Conservation (phyloP, 2,888 invertebrate genomes). For the Dorcus parallelipipedus region DNA sequence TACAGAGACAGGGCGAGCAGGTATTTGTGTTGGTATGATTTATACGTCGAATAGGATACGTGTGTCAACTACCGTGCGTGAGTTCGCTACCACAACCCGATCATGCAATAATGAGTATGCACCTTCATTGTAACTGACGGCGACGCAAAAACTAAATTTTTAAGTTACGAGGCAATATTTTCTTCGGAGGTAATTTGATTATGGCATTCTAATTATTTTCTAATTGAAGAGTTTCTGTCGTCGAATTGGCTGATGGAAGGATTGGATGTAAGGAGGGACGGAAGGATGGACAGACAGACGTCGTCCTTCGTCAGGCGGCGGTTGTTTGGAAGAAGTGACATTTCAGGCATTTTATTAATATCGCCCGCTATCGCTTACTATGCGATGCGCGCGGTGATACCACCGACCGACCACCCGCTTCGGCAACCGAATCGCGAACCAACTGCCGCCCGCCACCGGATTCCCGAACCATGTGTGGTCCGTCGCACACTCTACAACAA, state of each 20-base stretch:
- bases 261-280: too few relatives aligned
- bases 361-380: slow-evolving; percentile 12
- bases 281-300: neutral
- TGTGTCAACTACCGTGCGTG: too few relatives aligned
- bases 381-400: slow-evolving; percentile 15
- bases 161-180: slow-evolving; percentile 42
- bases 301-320: neutral
- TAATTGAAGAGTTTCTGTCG: slow-evolving; percentile 33
- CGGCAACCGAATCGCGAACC: slow-evolving; percentile 13
- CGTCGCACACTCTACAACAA: too few relatives aligned
- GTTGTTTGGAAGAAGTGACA: slow-evolving; percentile 17
- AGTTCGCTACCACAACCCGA: too few relatives aligned
- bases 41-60: too few relatives aligned
- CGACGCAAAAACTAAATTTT: slow-evolving; percentile 40
- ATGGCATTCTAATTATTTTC: slow-evolving; percentile 37
- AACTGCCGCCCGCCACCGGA: slow-evolving; percentile 15
- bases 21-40: too few relatives aligned
- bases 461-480: neutral
- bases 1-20: too few relatives aligned
- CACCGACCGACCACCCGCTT: slow-evolving; percentile 20
- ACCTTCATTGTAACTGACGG: neutral
- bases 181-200: slow-evolving; percentile 38
- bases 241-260: slow-evolving; percentile 1
- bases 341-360: slow-evolving; percentile 27
- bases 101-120: neutral